A percentile compares a stretch with the other conserved stretches of the same genome.
Conservation (phyloP, 2,888 invertebrate species). For the Smittia aterrima region DNA sequence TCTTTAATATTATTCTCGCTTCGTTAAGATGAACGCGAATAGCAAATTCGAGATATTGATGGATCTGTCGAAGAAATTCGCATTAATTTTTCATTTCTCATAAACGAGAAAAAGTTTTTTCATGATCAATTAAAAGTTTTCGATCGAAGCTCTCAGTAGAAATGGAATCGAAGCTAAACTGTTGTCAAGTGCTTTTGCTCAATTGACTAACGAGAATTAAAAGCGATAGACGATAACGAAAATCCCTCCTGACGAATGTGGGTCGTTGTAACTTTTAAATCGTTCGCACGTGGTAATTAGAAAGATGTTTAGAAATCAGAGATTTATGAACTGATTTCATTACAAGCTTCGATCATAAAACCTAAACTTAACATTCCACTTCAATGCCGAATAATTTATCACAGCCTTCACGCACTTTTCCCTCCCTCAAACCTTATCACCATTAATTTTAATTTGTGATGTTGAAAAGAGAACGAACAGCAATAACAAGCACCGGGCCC, state of each 20-base stretch:
- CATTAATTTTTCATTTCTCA: no score
- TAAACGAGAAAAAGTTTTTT: no score
- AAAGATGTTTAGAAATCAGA: not conserved
- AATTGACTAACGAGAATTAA: not conserved
- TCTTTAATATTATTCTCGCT: no score
- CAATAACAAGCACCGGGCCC: conserved; percentile 4
- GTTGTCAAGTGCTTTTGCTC: not conserved
- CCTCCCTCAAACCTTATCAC: not conserved
- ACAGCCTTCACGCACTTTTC: conserved; percentile 10
- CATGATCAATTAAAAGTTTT: no score
- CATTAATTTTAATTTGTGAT: conserved; percentile 13
- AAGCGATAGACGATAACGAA: not conserved
- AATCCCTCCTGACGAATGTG: not conserved
- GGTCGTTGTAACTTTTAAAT: not conserved
- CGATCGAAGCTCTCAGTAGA: no score
- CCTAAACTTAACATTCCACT: not conserved
- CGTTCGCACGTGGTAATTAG: not conserved
- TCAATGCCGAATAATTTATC: not conserved
- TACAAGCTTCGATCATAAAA: not conserved
- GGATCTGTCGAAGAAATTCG: no score
- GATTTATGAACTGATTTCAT: not conserved
- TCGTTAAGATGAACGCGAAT: no score
- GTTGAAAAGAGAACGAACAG: not conserved
- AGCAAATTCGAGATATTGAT: no score
- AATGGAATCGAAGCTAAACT: no score